A percentile compares a stretch with the other conserved stretches of the same genome.
Evolutionary conservation across 2,797 vertebrate species (phyloP).

Genomic region (Vultur gryphus): DNA sequence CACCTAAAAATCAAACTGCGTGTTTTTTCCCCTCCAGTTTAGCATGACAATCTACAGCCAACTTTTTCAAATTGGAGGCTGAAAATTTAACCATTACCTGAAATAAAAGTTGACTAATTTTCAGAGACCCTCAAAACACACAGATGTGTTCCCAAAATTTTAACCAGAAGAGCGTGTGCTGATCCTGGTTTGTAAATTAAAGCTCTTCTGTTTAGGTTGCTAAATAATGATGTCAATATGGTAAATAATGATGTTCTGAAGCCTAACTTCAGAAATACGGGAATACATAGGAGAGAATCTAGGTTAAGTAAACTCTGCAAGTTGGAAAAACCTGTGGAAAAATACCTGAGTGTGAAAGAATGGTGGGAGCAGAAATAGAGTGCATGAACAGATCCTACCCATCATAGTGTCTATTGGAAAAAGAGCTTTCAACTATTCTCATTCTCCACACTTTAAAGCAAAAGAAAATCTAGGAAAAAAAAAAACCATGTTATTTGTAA

Average conservation of each 20-base stretch:
- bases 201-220: not conserved
- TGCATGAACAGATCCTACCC: not conserved
- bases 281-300: not conserved
- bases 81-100: not conserved
- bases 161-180: not conserved
- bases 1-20: not conserved
- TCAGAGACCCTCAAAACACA: not conserved
- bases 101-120: not conserved
- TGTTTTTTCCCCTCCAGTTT: not conserved
- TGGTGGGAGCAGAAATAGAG: not conserved
- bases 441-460: not conserved
- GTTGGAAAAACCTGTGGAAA: not conserved
- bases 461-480: not conserved
- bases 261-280: not conserved
- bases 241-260: not conserved
- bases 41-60: not conserved
- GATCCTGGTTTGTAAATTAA: not conserved
- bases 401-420: not conserved
- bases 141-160: not conserved
- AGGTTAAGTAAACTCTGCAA: not conserved
- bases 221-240: not conserved
- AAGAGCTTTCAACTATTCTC: not conserved
- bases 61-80: not conserved
- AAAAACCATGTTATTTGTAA: not conserved
- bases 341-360: not conserved